These are phyloP conservation scores for Coptodon bakossiorum DNA, from an alignment of 2,113 vertebrate species.

Conservation along the genomic window DNA sequence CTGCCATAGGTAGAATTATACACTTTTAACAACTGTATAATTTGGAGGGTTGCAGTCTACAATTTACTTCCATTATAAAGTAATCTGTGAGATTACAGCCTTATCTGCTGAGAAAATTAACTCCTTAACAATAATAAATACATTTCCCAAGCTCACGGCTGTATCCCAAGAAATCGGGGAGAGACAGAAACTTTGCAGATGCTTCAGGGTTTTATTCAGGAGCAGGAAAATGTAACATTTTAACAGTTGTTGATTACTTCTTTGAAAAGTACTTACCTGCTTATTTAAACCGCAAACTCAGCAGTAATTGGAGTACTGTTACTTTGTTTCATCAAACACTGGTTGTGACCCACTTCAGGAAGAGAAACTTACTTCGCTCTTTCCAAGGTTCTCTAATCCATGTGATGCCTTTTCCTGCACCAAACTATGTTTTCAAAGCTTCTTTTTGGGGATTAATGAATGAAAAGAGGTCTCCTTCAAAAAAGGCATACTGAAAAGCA, in stretches of 20 bases:
- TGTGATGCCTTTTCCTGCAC: fast-evolving
- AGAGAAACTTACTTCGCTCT: neutral
- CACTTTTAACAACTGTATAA: neutral
- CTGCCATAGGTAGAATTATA: neutral
- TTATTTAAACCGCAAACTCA: neutral
- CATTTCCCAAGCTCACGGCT: neutral
- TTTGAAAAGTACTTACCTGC: neutral
- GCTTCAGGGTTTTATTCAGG: neutral
- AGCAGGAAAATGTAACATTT: neutral
- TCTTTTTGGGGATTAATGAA: neutral
- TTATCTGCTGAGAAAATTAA: neutral
- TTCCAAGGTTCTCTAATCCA: neutral
- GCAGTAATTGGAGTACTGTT: neutral
- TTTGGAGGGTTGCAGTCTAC: neutral
- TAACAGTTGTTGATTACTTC: neutral
- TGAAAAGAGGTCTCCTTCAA: neutral
- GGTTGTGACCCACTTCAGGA: neutral
- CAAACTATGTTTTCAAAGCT: neutral
- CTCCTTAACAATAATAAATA: neutral
- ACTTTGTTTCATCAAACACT: neutral
- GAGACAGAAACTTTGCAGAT: neutral
- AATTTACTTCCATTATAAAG: neutral
- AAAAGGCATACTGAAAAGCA: neutral
- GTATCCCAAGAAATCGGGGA: neutral
- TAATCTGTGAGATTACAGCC: neutral